Percentiles rank a stretch among this genome's conserved stretches.
These are phyloP conservation scores for Vanacampus margaritifer DNA, from an alignment of 2,113 vertebrate genomes.

Conservation along the genomic window DNA sequence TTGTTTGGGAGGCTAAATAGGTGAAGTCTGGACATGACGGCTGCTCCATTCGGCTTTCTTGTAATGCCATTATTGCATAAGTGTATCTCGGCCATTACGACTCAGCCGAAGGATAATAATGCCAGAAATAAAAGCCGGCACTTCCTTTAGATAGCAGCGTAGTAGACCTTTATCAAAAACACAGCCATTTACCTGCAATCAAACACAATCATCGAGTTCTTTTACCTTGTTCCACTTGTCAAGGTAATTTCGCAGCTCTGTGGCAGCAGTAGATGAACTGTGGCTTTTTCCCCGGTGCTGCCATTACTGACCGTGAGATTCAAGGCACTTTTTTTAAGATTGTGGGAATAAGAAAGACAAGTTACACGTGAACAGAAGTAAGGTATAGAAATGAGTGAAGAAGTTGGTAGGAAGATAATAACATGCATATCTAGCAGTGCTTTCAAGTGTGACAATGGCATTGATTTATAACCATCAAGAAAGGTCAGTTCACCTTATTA, in stretches of 20 bases:
- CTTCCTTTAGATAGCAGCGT: constrained; percentile 54
- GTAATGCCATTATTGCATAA: constrained; percentile 62
- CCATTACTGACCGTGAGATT: constrained; percentile 29
- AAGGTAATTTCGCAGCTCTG: constrained; percentile 38
- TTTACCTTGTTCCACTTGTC: constrained; percentile 38
- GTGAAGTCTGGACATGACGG: constrained; percentile 53
- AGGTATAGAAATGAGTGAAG: constrained; percentile 21
- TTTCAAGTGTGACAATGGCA: constrained; percentile 57
- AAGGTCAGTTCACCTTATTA: constrained; percentile 72
- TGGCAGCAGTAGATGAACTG: constrained; percentile 41
- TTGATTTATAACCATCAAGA: constrained; percentile 69
- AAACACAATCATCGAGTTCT: constrained; percentile 59
- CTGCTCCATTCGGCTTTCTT: constrained; percentile 41
- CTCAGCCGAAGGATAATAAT: constrained; percentile 52
- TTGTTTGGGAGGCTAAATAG: constrained; percentile 61
- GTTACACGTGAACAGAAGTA: constrained; percentile 6
- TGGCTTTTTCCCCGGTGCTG: constrained; percentile 7
- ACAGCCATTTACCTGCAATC: constrained; percentile 63
- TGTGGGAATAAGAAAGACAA: constrained; percentile 7
- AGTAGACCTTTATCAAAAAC: constrained; percentile 44
- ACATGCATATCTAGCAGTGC: constrained; percentile 61
- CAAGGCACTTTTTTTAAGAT: constrained; percentile 24
- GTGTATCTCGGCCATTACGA: constrained; percentile 53
- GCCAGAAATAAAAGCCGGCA: constrained; percentile 55
- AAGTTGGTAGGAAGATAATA: constrained; percentile 45